Conservation (phyloP, 2,888 invertebrate genomes). For the Escarpia spicata region DNA sequence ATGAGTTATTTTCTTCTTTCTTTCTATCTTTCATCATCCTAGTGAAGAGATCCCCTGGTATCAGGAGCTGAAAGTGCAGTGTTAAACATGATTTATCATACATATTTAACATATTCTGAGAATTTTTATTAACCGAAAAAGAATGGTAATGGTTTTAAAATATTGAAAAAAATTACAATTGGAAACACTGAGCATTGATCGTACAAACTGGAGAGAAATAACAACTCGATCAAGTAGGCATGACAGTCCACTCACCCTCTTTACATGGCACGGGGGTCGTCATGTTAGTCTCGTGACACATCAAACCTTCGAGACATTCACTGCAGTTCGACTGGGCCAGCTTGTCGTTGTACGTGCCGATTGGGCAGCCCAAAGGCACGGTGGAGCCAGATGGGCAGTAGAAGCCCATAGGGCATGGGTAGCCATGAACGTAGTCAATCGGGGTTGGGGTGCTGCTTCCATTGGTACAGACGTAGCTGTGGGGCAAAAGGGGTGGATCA, state of each 20-base stretch:
- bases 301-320: slow-evolving; percentile 54
- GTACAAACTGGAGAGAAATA: too few species aligned
- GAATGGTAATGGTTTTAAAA: too few species aligned
- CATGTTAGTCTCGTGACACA: slow-evolving; percentile 58
- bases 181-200: too few species aligned
- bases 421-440: slow-evolving; percentile 50
- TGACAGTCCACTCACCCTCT: slow-evolving; percentile 46
- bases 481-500: slow-evolving; percentile 14
- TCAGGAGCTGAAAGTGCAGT: too few species aligned
- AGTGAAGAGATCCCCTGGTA: too few species aligned
- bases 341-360: slow-evolving; percentile 58
- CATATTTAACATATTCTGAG: background rate
- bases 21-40: too few species aligned
- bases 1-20: too few species aligned
- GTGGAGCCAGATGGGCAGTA: slow-evolving; percentile 57
- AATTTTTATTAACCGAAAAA: background rate
- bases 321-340: slow-evolving; percentile 56
- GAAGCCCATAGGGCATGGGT: slow-evolving; percentile 58
- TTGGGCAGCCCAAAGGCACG: slow-evolving; percentile 54
- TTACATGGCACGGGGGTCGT: slow-evolving; percentile 54
- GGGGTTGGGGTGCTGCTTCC: slow-evolving; percentile 57
- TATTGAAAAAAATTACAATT: too few species aligned
- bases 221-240: background rate
- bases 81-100: too few species aligned
- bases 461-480: slow-evolving; percentile 58